These are phyloP conservation scores for Sarcophilus harrisii DNA, from an alignment of 2,797 vertebrate genomes.

Conservation along the genomic window DNA sequence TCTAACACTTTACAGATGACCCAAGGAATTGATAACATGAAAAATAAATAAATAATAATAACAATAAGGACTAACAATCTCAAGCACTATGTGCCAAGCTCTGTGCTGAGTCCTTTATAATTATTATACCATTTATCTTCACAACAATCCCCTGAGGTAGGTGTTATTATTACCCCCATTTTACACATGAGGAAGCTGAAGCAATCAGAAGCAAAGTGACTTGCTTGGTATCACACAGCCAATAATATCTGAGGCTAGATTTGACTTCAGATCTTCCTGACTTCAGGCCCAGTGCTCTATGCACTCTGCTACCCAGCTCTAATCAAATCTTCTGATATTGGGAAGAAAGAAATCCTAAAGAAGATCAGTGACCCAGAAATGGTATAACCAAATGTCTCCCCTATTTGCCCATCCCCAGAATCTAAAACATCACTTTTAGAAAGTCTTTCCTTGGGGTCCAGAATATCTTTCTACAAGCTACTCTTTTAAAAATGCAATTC, in stretches of 20 bases:
- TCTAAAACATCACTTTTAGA: background rate
- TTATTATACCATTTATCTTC: background rate
- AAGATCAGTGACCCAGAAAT: constrained; percentile 8
- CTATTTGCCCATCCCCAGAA: background rate
- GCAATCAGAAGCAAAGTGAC: background rate
- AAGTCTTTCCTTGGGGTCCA: background rate
- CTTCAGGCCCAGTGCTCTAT: background rate
- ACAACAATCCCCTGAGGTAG: background rate
- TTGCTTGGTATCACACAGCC: background rate
- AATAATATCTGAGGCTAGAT: no score
- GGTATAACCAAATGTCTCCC: background rate
- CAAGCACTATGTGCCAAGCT: no score
- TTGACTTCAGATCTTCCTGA: background rate
- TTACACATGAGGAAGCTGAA: background rate
- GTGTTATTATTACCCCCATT: background rate
- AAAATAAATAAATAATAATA: background rate
- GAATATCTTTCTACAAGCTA: background rate
- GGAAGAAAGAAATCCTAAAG: background rate
- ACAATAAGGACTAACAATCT: background rate
- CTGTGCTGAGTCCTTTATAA: background rate
- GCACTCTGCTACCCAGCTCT: background rate
- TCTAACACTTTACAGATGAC: background rate
- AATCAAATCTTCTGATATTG: background rate
- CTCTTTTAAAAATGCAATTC: background rate
- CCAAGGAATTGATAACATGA: background rate